These are phyloP conservation scores for Leucoma salicis DNA, from an alignment of 2,888 invertebrate species.

Conservation along the genomic window DNA sequence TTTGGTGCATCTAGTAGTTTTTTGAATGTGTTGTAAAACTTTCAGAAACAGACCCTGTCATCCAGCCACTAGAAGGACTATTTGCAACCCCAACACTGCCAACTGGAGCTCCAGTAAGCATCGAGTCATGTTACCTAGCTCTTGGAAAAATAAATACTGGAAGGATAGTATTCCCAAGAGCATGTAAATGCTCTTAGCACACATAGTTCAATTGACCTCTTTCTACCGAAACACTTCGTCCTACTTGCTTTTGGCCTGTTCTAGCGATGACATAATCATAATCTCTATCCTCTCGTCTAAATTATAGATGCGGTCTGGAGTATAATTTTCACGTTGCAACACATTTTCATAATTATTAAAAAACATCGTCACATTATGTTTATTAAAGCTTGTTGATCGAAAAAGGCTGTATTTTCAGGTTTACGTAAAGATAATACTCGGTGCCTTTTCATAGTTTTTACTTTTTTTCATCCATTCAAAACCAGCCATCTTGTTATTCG, in stretches of 20 bases:
- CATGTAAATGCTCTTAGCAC: constrained; percentile 29
- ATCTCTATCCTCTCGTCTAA: constrained; percentile 1
- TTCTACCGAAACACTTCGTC: neutral
- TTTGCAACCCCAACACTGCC: constrained; percentile 34
- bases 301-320: constrained; percentile 7
- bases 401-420: neutral
- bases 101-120: neutral
- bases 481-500: constrained; percentile 2
- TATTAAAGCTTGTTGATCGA: neutral
- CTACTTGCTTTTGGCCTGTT: neutral
- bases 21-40: constrained; percentile 23
- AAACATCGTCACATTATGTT: neutral
- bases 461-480: constrained; percentile 4
- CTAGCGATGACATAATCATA: neutral
- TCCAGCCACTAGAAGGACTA: constrained; percentile 37
- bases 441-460: constrained; percentile 1
- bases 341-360: neutral
- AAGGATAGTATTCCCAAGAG: constrained; percentile 29
- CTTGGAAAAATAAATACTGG: constrained; percentile 27
- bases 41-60: constrained; percentile 39
- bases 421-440: neutral
- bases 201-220: constrained; percentile 17
- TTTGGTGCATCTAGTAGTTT: constrained; percentile 23
- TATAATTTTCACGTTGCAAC: neutral
- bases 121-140: constrained; percentile 1